These are phyloP conservation scores for Rhinopithecus roxellana DNA, from an alignment of 2,113 vertebrate species.

Conservation along the genomic window DNA sequence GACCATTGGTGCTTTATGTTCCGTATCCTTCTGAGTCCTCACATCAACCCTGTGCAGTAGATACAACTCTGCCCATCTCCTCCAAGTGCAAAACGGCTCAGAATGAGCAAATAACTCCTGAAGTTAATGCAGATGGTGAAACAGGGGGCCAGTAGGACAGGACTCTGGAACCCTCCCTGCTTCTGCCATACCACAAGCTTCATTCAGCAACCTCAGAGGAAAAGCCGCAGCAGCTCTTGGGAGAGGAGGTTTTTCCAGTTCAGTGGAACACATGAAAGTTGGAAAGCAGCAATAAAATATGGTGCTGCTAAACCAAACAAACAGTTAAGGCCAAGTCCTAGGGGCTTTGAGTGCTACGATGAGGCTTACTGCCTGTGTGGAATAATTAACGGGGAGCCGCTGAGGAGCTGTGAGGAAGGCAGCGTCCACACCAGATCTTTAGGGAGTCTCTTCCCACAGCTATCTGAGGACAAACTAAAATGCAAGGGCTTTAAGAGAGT, in stretches of 20 bases:
- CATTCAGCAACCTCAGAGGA: not conserved
- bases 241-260: not conserved
- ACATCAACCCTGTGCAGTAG: too few species aligned
- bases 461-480: too few species aligned
- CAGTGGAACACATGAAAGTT: not conserved
- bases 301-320: not conserved
- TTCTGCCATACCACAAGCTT: not conserved
- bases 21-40: not conserved
- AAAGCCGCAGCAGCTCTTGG: too few species aligned
- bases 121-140: not conserved
- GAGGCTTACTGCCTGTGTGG: not conserved
- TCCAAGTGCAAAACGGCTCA: not conserved
- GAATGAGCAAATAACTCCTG: not conserved
- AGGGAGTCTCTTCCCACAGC: not conserved
- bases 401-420: not conserved
- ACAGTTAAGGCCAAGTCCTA: not conserved
- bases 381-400: not conserved
- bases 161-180: not conserved
- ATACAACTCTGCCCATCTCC: not conserved
- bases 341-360: not conserved
- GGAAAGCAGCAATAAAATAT: not conserved
- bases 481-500: not conserved
- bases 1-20: rapidly evolving
- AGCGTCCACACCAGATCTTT: not conserved
- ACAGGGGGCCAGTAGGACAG: not conserved